Evolutionary conservation across 1,140 invertebrate genomes (phyloP).

Genomic region (Atta cephalotes): DNA sequence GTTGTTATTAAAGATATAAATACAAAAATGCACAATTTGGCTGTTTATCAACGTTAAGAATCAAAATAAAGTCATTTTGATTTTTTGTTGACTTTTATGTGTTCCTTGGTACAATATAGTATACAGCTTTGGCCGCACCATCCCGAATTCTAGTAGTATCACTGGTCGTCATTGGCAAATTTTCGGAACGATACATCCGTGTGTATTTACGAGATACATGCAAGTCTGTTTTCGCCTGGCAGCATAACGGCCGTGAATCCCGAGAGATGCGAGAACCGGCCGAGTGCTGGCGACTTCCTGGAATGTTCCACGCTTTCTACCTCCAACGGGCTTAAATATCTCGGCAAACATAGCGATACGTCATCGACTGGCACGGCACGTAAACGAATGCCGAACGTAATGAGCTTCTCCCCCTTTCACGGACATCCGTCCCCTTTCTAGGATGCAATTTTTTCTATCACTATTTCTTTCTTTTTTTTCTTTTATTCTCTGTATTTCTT

Average conservation of each 20-base stretch:
- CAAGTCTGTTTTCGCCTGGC: constrained; percentile 10
- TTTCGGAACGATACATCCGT: not conserved
- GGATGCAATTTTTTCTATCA: not conserved
- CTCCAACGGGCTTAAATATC: constrained; percentile 29
- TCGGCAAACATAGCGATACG: constrained; percentile 15
- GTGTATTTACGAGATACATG: not conserved
- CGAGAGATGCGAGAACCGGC: constrained; percentile 43
- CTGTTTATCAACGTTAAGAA: no score
- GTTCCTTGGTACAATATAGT: no score
- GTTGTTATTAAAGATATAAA: not conserved
- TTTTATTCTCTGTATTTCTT: not conserved
- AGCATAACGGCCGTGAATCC: constrained; percentile 46
- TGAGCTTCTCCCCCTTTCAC: not conserved
- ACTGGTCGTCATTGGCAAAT: not conserved
- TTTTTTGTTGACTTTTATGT: no score
- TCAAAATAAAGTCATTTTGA: no score
- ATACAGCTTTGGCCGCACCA: no score
- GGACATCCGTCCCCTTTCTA: not conserved
- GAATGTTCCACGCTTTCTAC: constrained; percentile 75
- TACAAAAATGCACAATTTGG: no score
- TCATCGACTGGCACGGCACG: constrained; percentile 24
- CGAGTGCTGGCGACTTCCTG: constrained; percentile 64
- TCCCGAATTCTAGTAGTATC: constrained; percentile 2
- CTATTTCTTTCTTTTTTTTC: not conserved
- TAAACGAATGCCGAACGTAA: constrained; percentile 19